Percentiles rank a stretch among this genome's conserved stretches.
phyloP scores from a whole-genome alignment of 2,797 vertebrate species.

The Hozukius guyotensis region DNA sequence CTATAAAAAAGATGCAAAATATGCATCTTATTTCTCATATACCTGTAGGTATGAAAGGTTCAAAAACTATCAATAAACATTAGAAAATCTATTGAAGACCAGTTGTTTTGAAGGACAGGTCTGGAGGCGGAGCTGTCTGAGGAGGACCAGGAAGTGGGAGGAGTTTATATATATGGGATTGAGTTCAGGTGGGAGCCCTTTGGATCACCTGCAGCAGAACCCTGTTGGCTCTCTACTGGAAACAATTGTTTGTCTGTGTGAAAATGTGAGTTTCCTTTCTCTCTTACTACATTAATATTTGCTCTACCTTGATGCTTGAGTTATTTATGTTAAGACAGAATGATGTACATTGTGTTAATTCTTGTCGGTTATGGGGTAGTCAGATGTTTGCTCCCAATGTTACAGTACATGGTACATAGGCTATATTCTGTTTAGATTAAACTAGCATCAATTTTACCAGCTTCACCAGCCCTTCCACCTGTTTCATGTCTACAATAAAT shows the following conservation, averaged over 20 bases:
- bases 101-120: accelerated
- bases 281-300: not conserved
- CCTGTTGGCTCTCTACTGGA: no score
- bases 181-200: no score
- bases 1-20: not conserved
- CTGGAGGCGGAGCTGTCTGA: no score
- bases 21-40: not conserved
- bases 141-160: no score
- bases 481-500: not conserved
- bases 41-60: not conserved
- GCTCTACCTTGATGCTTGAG: accelerated
- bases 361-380: accelerated
- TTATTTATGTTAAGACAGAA: not conserved
- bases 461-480: not conserved
- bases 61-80: not conserved
- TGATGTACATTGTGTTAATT: not conserved
- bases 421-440: not conserved
- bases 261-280: no score
- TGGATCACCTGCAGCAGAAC: no score
- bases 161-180: no score
- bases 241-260: no score
- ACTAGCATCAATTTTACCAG: no score
- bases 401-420: not conserved
- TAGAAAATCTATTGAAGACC: not conserved
- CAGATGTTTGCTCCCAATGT: not conserved